phyloP scores from a whole-genome alignment of 2,113 vertebrate species.

The Mirza zaza region DNA sequence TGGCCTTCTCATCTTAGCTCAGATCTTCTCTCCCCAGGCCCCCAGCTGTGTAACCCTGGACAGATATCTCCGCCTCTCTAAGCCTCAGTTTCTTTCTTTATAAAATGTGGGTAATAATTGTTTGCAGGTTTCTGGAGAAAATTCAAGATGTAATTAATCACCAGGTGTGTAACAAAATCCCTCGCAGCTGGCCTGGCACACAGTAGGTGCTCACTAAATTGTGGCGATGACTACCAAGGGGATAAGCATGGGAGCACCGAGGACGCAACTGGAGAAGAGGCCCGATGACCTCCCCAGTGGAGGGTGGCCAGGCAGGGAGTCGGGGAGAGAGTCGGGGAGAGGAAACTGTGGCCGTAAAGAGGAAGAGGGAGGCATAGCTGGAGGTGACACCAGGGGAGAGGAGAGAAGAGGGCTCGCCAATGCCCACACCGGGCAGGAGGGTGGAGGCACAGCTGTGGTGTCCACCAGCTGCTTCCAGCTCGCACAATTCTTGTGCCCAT shows the following conservation, averaged over 20 bases:
- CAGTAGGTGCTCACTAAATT: background rate
- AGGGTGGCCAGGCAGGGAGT: background rate
- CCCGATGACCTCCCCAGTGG: too few species aligned
- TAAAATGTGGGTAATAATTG: background rate
- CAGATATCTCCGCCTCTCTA: background rate
- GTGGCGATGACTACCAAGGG: fast-evolving
- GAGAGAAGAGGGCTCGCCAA: background rate
- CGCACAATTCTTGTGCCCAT: background rate
- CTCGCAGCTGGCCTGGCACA: background rate
- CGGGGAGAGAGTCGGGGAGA: background rate
- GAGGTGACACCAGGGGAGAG: background rate
- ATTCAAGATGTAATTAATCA: background rate
- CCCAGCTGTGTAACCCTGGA: too few species aligned
- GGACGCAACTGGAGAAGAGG: background rate
- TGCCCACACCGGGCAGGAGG: background rate
- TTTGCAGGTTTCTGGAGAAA: background rate
- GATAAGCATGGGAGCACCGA: background rate
- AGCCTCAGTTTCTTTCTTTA: background rate
- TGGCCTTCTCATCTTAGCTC: background rate
- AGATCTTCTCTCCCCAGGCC: background rate
- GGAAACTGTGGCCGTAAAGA: background rate
- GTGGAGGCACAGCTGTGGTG: constrained; percentile 26
- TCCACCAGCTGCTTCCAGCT: constrained; percentile 53
- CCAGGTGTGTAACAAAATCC: background rate
- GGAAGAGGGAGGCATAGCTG: constrained; percentile 24